A percentile compares a stretch with the other conserved stretches of the same genome.
Conservation (phyloP, 2,113 vertebrate species). For the Cettia cetti region DNA sequence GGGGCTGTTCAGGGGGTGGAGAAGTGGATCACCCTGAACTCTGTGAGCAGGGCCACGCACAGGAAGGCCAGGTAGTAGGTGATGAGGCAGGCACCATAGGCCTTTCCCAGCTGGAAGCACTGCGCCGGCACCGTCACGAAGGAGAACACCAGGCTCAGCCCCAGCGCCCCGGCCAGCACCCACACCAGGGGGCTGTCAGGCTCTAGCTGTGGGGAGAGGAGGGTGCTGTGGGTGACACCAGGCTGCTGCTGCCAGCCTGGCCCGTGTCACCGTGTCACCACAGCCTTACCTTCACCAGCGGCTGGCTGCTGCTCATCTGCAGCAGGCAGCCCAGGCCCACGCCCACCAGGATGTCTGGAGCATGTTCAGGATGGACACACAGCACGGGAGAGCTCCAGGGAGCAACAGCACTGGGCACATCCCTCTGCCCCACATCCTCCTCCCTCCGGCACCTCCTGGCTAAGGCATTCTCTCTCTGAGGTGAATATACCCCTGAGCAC, state of each 20-base stretch:
- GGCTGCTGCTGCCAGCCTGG: background rate
- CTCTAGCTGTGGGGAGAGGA: constrained; percentile 77
- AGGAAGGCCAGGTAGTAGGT: constrained; percentile 85
- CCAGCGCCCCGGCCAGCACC: constrained; percentile 86
- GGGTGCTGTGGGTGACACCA: accelerated
- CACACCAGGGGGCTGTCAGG: constrained; percentile 84
- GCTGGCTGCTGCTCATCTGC: constrained; percentile 75
- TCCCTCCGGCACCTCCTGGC: background rate
- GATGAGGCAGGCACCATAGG: constrained; percentile 83
- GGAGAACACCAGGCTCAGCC: constrained; percentile 87
- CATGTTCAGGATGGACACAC: constrained; percentile 44
- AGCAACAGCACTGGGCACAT: accelerated
- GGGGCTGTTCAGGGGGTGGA: background rate
- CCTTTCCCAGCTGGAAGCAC: constrained; percentile 80
- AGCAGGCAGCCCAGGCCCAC: constrained; percentile 89
- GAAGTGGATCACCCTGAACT: constrained; percentile 80
- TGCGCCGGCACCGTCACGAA: constrained; percentile 83
- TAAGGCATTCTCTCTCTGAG: background rate
- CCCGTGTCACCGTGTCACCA: accelerated
- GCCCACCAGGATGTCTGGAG: constrained; percentile 89
- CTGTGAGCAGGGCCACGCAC: constrained; percentile 84
- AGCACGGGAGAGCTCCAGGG: accelerated
- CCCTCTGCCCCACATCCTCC: accelerated
- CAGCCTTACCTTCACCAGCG: constrained; percentile 75
- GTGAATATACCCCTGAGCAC: background rate